Evolutionary conservation across 2,888 invertebrate genomes (phyloP).

Genomic region (Agrilus mali): DNA sequence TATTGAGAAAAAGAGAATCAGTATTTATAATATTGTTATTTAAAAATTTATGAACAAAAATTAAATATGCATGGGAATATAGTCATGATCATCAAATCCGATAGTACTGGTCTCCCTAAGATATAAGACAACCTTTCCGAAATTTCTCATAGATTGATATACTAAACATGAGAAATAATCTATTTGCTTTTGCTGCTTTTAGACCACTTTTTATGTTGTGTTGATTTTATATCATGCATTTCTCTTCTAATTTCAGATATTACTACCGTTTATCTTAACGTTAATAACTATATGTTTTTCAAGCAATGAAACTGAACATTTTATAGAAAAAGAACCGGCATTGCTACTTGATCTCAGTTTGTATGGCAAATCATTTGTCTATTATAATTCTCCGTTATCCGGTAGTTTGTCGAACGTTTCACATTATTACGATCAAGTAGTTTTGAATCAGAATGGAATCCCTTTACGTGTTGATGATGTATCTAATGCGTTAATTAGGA

Average conservation of each 20-base stretch:
- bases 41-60: too few species aligned
- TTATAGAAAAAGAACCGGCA: conserved; percentile 17
- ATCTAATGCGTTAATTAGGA: conserved; percentile 28
- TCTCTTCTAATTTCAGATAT: conserved; percentile 16
- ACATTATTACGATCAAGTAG: conserved; percentile 15
- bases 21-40: too few species aligned
- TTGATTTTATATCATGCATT: neutral
- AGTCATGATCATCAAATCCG: too few species aligned
- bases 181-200: too few species aligned
- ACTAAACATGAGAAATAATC: too few species aligned
- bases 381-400: conserved; percentile 17
- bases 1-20: too few species aligned
- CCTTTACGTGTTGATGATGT: conserved; percentile 14
- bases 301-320: conserved; percentile 12
- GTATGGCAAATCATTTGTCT: conserved; percentile 24
- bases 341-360: conserved; percentile 25
- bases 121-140: too few species aligned
- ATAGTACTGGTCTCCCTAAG: too few species aligned
- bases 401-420: conserved; percentile 10
- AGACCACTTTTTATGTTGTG: too few species aligned
- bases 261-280: conserved; percentile 24
- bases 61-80: too few species aligned
- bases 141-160: too few species aligned
- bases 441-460: conserved; percentile 14
- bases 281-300: conserved; percentile 25